Base-by-base conservation (phyloP, 2,113 vertebrate species). In the Syrrhaptes paradoxus region DNA sequence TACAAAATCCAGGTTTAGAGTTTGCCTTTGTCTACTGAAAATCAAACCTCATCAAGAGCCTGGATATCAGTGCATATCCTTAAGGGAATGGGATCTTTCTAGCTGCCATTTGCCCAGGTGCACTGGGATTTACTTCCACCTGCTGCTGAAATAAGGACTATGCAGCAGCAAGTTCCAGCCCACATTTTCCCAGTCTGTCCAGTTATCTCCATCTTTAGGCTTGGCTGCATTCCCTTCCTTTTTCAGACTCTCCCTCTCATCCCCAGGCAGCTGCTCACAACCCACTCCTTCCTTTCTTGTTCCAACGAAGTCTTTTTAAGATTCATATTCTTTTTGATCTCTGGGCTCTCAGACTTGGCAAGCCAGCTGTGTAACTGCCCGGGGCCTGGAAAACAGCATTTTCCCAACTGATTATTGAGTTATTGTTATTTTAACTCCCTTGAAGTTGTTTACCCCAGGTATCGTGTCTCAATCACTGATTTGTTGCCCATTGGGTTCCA, bases 361-460 rank as follows among this genome's bases (percentile, higher is more conserved):
- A 85, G 41, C 34, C 77, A 91, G 61, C 70, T 91, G 45, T 61
- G 45, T 31, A 76, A 66, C 54, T 93, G 91, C 93, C 84, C 0
- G 2, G 20, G 85, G 93, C 34, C 70, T 87, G 87, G 88, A 96
- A 94, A 95, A 89, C 9, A 79, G 45, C 49, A 26, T 79, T 95
- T 95, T 58, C 93, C 89, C 45, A 41, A 28, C 66, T 76, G 84
- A 65, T 92, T 87, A 72, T 46, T 52, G 61, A 85, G 57, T 72
- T 95, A 84, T 54, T 93, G 76, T 95, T 93, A 72, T 95, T 95
- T 95, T 72, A 95, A 61, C 84, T 95, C 77, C 52, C 89, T 76
- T 93, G 84, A 85, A 89, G 70, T 75, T 95, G 89, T 85, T 97
- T 91, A 95, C 66, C 66, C 45, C 93, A 97, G 94, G 93, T 96